A percentile compares a stretch with the other conserved stretches of the same genome.
phyloP scores from a whole-genome alignment of 1,140 invertebrate species.

The Macrotrachela quadricornifera region DNA sequence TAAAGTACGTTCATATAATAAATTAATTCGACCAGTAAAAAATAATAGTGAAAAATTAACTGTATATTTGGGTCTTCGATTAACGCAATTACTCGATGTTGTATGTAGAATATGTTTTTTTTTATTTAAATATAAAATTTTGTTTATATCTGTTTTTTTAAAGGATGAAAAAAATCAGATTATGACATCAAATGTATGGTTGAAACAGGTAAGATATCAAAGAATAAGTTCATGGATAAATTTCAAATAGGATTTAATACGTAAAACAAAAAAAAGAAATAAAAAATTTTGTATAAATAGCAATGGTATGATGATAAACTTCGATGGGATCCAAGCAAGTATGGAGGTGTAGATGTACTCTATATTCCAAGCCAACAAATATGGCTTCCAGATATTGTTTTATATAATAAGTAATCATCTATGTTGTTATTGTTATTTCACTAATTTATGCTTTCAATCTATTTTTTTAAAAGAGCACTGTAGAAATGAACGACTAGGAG shows the following conservation, averaged over 20 bases:
- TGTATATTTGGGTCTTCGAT: constrained; percentile 65
- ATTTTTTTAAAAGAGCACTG: too few species aligned
- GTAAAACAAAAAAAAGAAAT: too few species aligned
- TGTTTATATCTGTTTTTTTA: constrained; percentile 29
- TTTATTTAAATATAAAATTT: constrained; percentile 12
- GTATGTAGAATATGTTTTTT: constrained; percentile 42
- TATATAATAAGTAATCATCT: constrained; percentile 29
- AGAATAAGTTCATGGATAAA: too few species aligned
- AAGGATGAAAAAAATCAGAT: constrained; percentile 73
- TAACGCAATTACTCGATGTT: constrained; percentile 88
- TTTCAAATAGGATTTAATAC: too few species aligned
- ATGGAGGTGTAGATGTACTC: constrained; percentile 60
- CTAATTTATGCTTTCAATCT: too few species aligned
- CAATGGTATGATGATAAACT: constrained; percentile 93
- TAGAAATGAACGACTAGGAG: too few species aligned
- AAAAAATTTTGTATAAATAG: constrained; percentile 23
- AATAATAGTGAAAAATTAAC: constrained; percentile 73
- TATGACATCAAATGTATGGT: constrained; percentile 79
- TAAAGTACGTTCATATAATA: constrained; percentile 46
- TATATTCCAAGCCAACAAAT: constrained; percentile 50
- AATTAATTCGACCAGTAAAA: constrained; percentile 69
- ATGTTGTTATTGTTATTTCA: too few species aligned
- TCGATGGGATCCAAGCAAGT: constrained; percentile 87
- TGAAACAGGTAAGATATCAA: constrained; percentile 67
- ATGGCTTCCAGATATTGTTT: constrained; percentile 43